phyloP scores from a whole-genome alignment of 2,888 invertebrate species.

The Coelinius sp. region DNA sequence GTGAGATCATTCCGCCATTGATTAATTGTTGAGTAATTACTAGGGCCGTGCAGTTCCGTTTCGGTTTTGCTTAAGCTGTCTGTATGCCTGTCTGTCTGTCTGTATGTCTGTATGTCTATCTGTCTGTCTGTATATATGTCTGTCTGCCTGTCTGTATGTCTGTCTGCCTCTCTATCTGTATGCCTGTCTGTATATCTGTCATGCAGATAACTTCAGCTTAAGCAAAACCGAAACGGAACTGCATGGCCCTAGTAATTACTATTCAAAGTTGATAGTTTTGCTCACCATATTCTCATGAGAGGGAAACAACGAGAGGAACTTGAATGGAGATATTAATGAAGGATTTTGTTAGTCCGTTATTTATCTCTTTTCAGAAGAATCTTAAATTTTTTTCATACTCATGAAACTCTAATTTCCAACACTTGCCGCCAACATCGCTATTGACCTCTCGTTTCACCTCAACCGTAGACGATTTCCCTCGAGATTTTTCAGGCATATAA shows the following conservation, averaged over 20 bases:
- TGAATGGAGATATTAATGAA: no score
- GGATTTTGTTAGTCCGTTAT: background rate
- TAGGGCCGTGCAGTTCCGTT: no score
- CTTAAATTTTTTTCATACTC: background rate
- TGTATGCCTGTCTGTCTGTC: no score
- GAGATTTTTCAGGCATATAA: background rate
- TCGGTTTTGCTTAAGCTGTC: no score
- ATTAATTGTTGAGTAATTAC: background rate
- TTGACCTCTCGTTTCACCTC: constrained; percentile 1
- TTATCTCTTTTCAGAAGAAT: background rate
- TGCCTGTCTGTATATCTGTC: no score
- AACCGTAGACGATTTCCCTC: constrained; percentile 1
- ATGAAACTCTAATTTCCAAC: background rate
- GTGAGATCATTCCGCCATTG: background rate
- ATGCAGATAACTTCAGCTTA: no score
- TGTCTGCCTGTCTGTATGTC: no score
- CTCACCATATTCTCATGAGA: background rate
- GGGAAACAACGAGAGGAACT: background rate
- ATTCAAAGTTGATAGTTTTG: background rate
- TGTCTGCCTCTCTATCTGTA: no score
- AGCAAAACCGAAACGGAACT: no score
- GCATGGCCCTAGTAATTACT: no score
- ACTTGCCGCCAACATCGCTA: background rate
- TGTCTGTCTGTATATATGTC: no score
- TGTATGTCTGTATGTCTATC: no score